Evolutionary conservation across 2,797 vertebrate genomes (phyloP).

Genomic region (Ataeniobius toweri): DNA sequence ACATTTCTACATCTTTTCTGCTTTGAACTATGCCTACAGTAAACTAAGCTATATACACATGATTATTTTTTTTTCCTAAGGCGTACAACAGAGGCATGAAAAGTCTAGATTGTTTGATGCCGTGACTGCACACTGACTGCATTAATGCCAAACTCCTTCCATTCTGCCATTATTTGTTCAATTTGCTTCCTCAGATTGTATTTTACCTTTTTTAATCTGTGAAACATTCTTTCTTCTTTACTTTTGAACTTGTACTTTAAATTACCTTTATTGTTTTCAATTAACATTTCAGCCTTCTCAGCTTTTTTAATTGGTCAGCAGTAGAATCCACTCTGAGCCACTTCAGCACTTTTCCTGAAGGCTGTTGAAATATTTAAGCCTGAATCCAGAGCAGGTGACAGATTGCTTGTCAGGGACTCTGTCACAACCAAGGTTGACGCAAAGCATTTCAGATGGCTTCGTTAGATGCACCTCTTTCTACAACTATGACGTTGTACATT

Average conservation of each 20-base stretch:
- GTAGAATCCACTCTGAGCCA: slow-evolving; percentile 61
- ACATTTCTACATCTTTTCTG: not conserved
- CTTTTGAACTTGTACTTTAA: slow-evolving; percentile 44
- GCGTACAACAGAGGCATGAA: not conserved
- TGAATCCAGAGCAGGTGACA: slow-evolving; percentile 57
- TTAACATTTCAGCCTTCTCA: slow-evolving; percentile 31
- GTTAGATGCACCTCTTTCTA: slow-evolving; percentile 24
- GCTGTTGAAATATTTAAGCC: slow-evolving; percentile 75
- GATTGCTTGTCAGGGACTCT: slow-evolving; percentile 52
- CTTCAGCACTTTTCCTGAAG: slow-evolving; percentile 75
- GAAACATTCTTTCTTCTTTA: slow-evolving; percentile 5
- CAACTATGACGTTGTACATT: not conserved
- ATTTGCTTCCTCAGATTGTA: slow-evolving; percentile 18
- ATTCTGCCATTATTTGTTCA: not conserved
- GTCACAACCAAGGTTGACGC: slow-evolving; percentile 57
- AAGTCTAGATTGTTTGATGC: not conserved
- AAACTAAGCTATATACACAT: not conserved
- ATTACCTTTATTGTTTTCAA: slow-evolving; percentile 44
- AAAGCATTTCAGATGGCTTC: slow-evolving; percentile 20
- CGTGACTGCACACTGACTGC: not conserved
- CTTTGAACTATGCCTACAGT: not conserved
- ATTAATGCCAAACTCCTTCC: not conserved
- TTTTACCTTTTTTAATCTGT: not conserved
- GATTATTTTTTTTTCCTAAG: not conserved
- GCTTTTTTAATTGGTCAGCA: slow-evolving; percentile 74